Evolutionary conservation across 1,140 invertebrate species (phyloP), one percentile per base, ranked within the genome.

Genomic region (Conus betulinus): DNA sequence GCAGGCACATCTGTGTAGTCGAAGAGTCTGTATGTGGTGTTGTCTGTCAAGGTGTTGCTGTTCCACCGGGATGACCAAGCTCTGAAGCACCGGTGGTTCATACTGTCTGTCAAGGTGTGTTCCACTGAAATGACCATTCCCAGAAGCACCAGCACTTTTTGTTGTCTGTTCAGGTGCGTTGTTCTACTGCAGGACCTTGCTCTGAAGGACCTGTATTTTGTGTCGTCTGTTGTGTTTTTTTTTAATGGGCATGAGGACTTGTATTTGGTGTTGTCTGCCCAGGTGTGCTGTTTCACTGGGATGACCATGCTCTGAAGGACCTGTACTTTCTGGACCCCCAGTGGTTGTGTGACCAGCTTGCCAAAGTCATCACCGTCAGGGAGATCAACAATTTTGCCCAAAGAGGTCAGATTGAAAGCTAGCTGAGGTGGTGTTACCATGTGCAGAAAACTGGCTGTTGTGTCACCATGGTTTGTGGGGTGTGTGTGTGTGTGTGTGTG

Each of bases 111-210:
- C 11, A 11, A 71, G 67, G 67, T 71, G 67, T n/a, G 67, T 71
- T 71, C 67, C 67, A 71, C 67, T 71, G 67, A 20, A 20, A 71
- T 71, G 67, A 71, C 67, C 67, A 71, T n/a, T 20, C 13, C 20
- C 11, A 23, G 17, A 23, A 20, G 67, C 6, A 71, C 57, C 57
- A 20, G 67, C 6, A 63, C 60, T 63, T 63, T 63, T 20, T 63
- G 20, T 20, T 71, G 15, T 71, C 13, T 71, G 67, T 27, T 92
- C 94, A 97, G 97, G 98, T 83, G 97, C 99, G 52, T 96, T 99
- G n/a, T 96, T 99, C 0, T 98, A 99, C 95, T 99, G 99, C 99
- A 99, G 93, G 99, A 99, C 95, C 98, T 98, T 1, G 98, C 98
- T 0, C 95, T 99, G 0, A 98, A 98, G 93, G 98, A 99, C 96